Evolutionary conservation across 2,797 vertebrate species (phyloP), one percentile per base, ranked within the genome.

Genomic region (Syngnathus rostellatus): DNA sequence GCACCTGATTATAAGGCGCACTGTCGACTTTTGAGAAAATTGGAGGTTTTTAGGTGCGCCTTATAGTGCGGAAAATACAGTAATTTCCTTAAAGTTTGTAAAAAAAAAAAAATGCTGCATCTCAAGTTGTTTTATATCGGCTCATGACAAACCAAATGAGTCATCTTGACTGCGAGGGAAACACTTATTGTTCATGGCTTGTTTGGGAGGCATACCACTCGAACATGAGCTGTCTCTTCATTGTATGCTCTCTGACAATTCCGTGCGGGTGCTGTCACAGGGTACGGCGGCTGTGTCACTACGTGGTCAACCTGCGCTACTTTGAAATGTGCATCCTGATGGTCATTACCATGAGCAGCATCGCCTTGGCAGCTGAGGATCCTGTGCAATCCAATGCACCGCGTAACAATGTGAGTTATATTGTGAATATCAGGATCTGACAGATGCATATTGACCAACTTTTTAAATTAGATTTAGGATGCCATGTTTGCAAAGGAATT

Each of bases 241-340:
- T 31, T 12, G 1, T 37, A 12, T 59, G 23, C 50, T 53, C 40
- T 11, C 31, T 19, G n/a, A 21, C 23, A 57, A 41, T 25, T 69
- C 11, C 1, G n/a, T 74, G 65, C 71, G 65, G 73, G 70, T 63
- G 69, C 23, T 74, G 39, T 73, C 76, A 51, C 70, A 99, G 97
- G 73, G 92, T 99, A 59, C 93, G 95, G 1, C 92, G 94, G 17
- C 86, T 93, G 40, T 99, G 97, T 87, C 96, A 99, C 81, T 97
- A 95, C 76, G 91, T 98, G 0, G 95, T 99, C 79, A 98, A 95
- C 84, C 88, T 98, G 79, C 93, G 93, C 63, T 96, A 98, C 83
- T 99, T 99, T 0, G 96, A 99, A 81, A 96, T 96, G 96, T 95
- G 95, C 83, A 98, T 98, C 85, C 92, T 99, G 10, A 85, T 94